Percentiles rank a stretch among this genome's conserved stretches.
Evolutionary conservation across 2,888 invertebrate species (phyloP).

Genomic region (Dynastes hyllus): DNA sequence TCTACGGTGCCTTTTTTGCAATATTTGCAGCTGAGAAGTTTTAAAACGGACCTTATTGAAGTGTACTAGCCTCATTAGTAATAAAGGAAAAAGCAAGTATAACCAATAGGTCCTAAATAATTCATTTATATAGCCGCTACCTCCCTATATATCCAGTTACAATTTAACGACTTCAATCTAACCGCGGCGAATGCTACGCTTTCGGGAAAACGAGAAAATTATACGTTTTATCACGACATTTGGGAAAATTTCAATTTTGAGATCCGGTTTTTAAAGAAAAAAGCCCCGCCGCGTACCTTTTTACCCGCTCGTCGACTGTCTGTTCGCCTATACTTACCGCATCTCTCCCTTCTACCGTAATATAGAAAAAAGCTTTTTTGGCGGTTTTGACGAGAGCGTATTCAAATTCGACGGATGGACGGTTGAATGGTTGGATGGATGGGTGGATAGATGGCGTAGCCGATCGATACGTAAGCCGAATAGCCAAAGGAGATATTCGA

Average conservation of each 20-base stretch:
- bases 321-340: neutral
- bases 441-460: slow-evolving; percentile 7
- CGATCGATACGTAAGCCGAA: neutral
- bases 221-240: slow-evolving; percentile 28
- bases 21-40: too few relatives aligned
- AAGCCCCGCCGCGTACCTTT: slow-evolving; percentile 4
- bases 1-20: too few relatives aligned
- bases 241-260: slow-evolving; percentile 26
- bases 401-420: slow-evolving; percentile 7
- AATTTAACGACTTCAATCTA: slow-evolving; percentile 16
- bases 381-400: slow-evolving; percentile 28
- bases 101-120: neutral
- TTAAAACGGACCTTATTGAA: too few relatives aligned
- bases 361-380: slow-evolving; percentile 39
- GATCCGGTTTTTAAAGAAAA: neutral
- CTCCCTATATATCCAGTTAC: neutral
- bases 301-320: neutral
- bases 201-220: slow-evolving; percentile 32
- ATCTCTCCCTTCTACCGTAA: slow-evolving; percentile 1
- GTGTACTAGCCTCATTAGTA: too few relatives aligned
- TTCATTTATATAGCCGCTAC: neutral
- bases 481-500: slow-evolving; percentile 17
- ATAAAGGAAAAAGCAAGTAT: too few relatives aligned
- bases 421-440: neutral
- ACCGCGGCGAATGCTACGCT: neutral